Base-by-base conservation (phyloP, 2,888 invertebrate genomes). In the Ceramica pisi region DNA sequence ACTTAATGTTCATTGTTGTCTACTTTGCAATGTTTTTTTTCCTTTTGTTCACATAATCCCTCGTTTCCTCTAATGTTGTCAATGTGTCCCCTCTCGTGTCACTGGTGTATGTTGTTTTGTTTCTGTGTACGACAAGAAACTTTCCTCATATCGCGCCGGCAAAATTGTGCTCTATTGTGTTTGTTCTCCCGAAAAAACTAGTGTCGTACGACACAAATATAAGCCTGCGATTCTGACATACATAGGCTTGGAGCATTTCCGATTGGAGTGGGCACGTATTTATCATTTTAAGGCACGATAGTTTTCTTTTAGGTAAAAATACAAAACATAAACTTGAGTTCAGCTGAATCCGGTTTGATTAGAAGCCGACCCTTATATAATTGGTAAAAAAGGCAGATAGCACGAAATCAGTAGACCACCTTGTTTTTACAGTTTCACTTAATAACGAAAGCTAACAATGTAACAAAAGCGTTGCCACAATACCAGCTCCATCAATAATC, bases 131-230 rank as follows among this genome's bases (percentile, higher is more conserved):
- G 26, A 73, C 51, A 35, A 55, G 23, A 44, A 64, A 59, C 14
- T 65, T 60, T 50, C 44, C 21, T 65, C 64, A 64, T 64, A 79
- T 72, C 19, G 57, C 38, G 69, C 12, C 57, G 44, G 44, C 44
- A 50, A 56, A 76, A 57, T 44, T 76, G 76, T 57, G 23, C 41
- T 19, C 44, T 19, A 50, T 41, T 41, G 55, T 68, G 35, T 56
- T 67, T 10, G 21, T 57, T 50, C 19, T 41, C 23, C 3, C n/a
- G 14, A 41, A 67, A 66, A 56, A 48, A n/a, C 55, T 16, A 67
- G 16, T 19, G 12, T 9, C 26, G 66, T 12, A 6, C 14, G 3
- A 46, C 51, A 66, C 1, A n/a, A n/a, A n/a, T 50, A 50, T 19
- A 50, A n/a, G 4, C 7, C 9, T 14, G 35, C 31, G 19, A 14